A percentile compares a stretch with the other conserved stretches of the same genome.
phyloP scores from a whole-genome alignment of 2,888 invertebrate genomes.

The Phytoseiulus persimilis region DNA sequence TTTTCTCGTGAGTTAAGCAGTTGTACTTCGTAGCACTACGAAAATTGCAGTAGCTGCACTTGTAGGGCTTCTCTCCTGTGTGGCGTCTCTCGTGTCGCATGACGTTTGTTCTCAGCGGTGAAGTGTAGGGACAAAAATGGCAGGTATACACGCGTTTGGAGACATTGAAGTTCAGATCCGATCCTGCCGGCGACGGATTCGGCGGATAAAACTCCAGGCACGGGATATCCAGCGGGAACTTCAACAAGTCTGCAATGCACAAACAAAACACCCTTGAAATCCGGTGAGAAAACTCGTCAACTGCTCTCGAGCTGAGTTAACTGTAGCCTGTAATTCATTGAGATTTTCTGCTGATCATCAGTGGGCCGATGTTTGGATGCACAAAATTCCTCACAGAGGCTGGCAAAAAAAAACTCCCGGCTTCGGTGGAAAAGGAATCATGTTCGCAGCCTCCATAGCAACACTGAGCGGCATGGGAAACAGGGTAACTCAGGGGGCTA shows the following conservation, averaged over 20 bases:
- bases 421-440: too few species aligned
- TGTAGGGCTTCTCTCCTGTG: background rate
- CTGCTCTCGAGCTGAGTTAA: too few species aligned
- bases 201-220: background rate
- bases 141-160: background rate
- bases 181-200: background rate
- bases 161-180: background rate
- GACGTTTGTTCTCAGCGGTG: background rate
- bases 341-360: too few species aligned
- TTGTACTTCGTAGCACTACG: background rate
- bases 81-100: background rate
- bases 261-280: background rate
- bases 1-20: background rate
- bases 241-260: background rate
- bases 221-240: background rate
- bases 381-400: too few species aligned
- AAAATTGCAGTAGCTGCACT: background rate
- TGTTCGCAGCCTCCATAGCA: too few species aligned
- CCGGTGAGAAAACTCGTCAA: background rate
- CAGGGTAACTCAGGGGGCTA: too few species aligned
- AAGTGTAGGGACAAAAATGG: background rate
- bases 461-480: too few species aligned
- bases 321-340: too few species aligned
- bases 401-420: too few species aligned
- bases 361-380: too few species aligned